Conservation (phyloP, 2,113 vertebrate species). For the Barnardius zonarius region DNA sequence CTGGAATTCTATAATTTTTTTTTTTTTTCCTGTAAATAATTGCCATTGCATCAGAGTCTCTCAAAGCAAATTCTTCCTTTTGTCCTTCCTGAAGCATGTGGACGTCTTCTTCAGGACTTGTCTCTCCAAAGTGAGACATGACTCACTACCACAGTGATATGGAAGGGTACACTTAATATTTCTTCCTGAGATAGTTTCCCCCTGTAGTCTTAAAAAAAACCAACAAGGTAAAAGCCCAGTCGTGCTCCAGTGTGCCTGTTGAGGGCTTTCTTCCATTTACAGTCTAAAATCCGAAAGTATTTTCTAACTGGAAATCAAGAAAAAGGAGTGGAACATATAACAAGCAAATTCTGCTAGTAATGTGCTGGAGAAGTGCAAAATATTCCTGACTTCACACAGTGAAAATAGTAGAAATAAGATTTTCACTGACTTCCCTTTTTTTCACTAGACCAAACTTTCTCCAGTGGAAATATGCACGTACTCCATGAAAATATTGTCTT, state of each 20-base stretch:
- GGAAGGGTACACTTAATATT: not conserved
- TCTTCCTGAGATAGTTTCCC: not conserved
- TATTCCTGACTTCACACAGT: not conserved
- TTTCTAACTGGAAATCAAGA: not conserved
- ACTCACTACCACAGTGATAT: not conserved
- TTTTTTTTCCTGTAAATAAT: not conserved
- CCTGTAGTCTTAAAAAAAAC: not conserved
- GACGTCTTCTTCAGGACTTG: rapidly evolving
- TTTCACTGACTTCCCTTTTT: not conserved
- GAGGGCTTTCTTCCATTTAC: not conserved
- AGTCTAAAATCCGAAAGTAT: not conserved
- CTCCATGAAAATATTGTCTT: not conserved
- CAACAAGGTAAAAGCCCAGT: not conserved
- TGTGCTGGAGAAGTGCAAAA: not conserved
- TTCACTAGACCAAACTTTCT: not conserved
- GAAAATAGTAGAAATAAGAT: not conserved
- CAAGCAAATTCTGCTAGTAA: not conserved
- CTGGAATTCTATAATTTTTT: not conserved
- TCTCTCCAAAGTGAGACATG: not conserved
- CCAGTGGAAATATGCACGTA: not conserved
- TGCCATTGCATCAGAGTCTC: not conserved
- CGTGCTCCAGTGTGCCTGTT: not conserved
- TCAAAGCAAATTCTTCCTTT: not conserved
- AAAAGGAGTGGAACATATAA: not conserved
- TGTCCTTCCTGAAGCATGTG: not conserved